Evolutionary conservation across 2,113 vertebrate genomes (phyloP).

Genomic region (Varanus komodoensis): DNA sequence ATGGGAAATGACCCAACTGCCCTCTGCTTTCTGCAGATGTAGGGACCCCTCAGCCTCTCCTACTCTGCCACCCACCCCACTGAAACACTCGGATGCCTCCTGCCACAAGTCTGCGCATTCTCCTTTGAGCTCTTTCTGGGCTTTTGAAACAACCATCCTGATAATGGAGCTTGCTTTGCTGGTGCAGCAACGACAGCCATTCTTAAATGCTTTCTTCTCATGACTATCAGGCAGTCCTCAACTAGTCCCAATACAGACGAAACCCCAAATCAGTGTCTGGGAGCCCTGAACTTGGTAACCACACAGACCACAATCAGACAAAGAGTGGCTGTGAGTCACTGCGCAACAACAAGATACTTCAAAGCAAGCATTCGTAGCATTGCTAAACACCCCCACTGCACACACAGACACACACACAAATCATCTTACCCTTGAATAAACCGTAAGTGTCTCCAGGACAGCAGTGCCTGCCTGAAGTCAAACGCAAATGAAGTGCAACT

Average conservation of each 20-base stretch:
- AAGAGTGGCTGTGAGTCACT: not conserved
- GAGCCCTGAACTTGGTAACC: not conserved
- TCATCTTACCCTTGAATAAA: constrained; percentile 9
- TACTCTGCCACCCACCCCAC: not conserved
- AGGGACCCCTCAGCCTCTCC: not conserved
- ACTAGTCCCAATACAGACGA: not conserved
- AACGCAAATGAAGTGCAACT: not conserved
- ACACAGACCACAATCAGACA: not conserved
- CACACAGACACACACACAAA: too few relatives aligned
- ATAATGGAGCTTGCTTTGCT: not conserved
- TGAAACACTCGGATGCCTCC: not conserved
- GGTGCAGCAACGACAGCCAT: not conserved
- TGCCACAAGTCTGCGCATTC: not conserved
- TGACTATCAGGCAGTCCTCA: too few relatives aligned
- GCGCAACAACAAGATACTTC: not conserved
- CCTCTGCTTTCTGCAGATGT: not conserved
- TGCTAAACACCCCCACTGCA: too few relatives aligned
- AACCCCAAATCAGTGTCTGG: not conserved
- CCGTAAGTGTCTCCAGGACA: not conserved
- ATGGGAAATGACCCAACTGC: not conserved
- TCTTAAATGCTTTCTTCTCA: not conserved
- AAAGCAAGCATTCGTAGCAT: not conserved
- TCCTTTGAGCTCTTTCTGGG: not conserved
- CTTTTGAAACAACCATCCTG: not conserved
- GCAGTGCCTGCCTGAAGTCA: not conserved